Base-by-base conservation (phyloP, 2,797 vertebrate genomes). In the Sorex maritimensis region DNA sequence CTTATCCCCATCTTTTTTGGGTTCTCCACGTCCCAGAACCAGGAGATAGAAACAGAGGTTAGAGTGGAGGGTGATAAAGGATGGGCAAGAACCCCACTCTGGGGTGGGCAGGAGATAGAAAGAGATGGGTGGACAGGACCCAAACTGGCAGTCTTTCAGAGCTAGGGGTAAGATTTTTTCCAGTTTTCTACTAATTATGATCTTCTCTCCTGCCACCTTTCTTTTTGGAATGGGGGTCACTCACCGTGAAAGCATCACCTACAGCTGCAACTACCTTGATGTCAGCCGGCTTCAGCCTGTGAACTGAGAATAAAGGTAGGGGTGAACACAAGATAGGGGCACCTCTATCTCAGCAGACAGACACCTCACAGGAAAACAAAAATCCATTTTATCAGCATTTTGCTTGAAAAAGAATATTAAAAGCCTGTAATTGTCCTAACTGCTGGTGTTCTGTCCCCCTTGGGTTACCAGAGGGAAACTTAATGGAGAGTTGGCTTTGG, bases 241-340 rank as follows among this genome's bases (percentile, higher is more conserved):
- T 96, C 96, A 99, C 99, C 26, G 99, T 99, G 77, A 99, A 1
- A 9, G 99, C 99, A 96, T 99, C 99, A 95, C 99, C 99, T 24
- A 99, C 69, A 26, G 99, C 98, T 34, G 97, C 99, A 52, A 99
- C 92, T 14, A 99, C 98, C 85, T 98, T 98, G 95, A 99, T 98
- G 92, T 99, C 99, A 83, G 96, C 98, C 46, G 99, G 99, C 10
- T 97, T 98, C 55, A 99, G 91, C 67, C 96, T 98, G 96, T 99
- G 99, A 88, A 98, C 99, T 99, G 93, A 95, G 26, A 67, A 67
- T 28, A 67, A n/a, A 67, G 12, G 65, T 28, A 26, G 24, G 26
- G 11, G 21, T 67, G 8, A 67, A 67, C 26, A 19, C 10, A 67
- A 26, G 28, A 26, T 28, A 11, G 24, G 65, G 65, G 65, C 26